A percentile compares a stretch with the other conserved stretches of the same genome.
phyloP scores from a whole-genome alignment of 2,113 vertebrate genomes.

The Halichoerus grypus region DNA sequence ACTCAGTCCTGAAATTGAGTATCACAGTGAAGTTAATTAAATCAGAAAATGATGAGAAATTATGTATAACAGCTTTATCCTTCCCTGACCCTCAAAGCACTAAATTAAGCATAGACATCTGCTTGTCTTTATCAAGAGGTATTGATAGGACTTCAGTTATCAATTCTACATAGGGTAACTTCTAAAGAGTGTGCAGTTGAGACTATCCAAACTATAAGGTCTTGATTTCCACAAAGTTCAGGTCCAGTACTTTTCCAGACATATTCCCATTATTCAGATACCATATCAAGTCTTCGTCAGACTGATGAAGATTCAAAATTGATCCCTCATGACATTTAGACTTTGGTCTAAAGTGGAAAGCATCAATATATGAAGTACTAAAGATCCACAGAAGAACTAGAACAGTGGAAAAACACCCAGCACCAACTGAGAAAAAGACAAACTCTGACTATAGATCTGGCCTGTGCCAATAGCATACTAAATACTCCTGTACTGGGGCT shows the following conservation, averaged over 20 bases:
- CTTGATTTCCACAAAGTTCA: background rate
- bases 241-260: background rate
- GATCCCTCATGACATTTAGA: background rate
- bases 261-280: background rate
- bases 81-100: background rate
- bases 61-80: background rate
- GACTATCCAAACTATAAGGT: background rate
- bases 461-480: background rate
- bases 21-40: conserved; percentile 41
- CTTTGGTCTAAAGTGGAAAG: background rate
- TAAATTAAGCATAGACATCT: background rate
- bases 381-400: background rate
- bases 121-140: background rate
- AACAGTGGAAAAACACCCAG: background rate
- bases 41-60: conserved; percentile 44
- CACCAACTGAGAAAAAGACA: background rate
- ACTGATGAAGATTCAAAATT: background rate
- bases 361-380: background rate
- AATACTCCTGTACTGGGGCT: background rate
- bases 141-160: background rate
- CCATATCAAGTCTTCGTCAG: background rate
- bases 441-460: background rate
- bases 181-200: background rate
- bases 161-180: background rate
- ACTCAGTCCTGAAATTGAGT: conserved; percentile 2